Percentiles rank a stretch among this genome's conserved stretches.
Evolutionary conservation across 1,140 invertebrate genomes (phyloP).

Genomic region (Lepidurus apus): DNA sequence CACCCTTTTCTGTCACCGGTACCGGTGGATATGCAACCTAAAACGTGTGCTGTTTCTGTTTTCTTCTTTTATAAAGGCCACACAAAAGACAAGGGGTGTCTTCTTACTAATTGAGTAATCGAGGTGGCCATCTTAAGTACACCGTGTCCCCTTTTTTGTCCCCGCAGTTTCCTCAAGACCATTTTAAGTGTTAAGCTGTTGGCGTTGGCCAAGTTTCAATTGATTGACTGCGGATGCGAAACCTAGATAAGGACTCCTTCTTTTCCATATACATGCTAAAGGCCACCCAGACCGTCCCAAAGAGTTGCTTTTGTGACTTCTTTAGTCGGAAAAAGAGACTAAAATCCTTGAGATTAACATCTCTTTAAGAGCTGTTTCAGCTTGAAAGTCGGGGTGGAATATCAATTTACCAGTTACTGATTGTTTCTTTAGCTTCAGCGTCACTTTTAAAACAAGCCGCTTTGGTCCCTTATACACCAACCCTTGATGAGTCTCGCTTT

Average conservation of each 20-base stretch:
- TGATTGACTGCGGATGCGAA: constrained; percentile 18
- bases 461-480: too few relatives aligned
- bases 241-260: background rate
- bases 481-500: background rate
- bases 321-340: background rate
- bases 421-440: too few relatives aligned
- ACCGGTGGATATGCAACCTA: background rate
- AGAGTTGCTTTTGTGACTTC: constrained; percentile 12
- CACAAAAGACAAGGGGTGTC: constrained; percentile 14
- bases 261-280: background rate
- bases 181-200: background rate
- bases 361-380: background rate
- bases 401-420: too few relatives aligned
- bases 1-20: background rate
- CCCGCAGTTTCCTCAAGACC: background rate
- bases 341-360: background rate
- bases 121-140: constrained; percentile 6
- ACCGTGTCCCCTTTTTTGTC: background rate
- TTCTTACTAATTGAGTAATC: constrained; percentile 12
- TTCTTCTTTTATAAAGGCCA: background rate
- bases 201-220: constrained; percentile 7
- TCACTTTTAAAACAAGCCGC: too few relatives aligned
- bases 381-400: too few relatives aligned
- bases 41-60: constrained; percentile 19
- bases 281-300: background rate